A percentile compares a stretch with the other conserved stretches of the same genome.
phyloP scores from a whole-genome alignment of 1,140 invertebrate species.

The Platyura marginata region DNA sequence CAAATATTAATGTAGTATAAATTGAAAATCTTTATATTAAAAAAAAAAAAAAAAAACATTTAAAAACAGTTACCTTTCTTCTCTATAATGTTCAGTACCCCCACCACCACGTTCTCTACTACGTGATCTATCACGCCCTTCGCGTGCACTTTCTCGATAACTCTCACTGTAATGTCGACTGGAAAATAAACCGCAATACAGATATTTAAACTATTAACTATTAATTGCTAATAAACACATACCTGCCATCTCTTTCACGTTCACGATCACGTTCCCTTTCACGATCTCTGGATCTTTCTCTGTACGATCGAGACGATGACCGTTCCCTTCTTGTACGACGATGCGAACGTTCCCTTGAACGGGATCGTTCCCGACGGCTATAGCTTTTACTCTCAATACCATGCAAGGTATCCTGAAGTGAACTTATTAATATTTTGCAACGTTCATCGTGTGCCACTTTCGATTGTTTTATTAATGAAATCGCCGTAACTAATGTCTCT shows the following conservation, averaged over 20 bases:
- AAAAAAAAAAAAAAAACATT: constrained; percentile 1
- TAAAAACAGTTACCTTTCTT: constrained; percentile 42
- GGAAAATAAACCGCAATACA: too few relatives aligned
- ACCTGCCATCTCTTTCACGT: constrained; percentile 20
- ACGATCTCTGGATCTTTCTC: constrained; percentile 44
- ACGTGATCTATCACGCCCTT: constrained; percentile 31
- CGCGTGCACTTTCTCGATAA: constrained; percentile 19
- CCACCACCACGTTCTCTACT: constrained; percentile 35
- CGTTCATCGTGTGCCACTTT: constrained; percentile 95
- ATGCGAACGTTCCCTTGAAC: constrained; percentile 57
- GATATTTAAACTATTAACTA: too few relatives aligned
- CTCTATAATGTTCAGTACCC: constrained; percentile 36
- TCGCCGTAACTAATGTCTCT: constrained; percentile 95
- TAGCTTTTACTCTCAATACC: constrained; percentile 29
- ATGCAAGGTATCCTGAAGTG: constrained; percentile 89
- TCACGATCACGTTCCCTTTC: constrained; percentile 47
- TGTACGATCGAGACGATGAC: constrained; percentile 51
- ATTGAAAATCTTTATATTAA: constrained; percentile 3
- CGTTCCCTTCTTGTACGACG: constrained; percentile 56
- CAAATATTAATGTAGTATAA: too few relatives aligned
- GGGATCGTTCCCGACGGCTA: constrained; percentile 29
- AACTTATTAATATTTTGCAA: constrained; percentile 95
- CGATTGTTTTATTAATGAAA: constrained; percentile 96
- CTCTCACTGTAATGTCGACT: not conserved
- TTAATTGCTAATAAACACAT: too few relatives aligned